A percentile compares a stretch with the other conserved stretches of the same genome.
Conservation (phyloP, 2,888 invertebrate genomes). For the Dichetophora obliterata region DNA sequence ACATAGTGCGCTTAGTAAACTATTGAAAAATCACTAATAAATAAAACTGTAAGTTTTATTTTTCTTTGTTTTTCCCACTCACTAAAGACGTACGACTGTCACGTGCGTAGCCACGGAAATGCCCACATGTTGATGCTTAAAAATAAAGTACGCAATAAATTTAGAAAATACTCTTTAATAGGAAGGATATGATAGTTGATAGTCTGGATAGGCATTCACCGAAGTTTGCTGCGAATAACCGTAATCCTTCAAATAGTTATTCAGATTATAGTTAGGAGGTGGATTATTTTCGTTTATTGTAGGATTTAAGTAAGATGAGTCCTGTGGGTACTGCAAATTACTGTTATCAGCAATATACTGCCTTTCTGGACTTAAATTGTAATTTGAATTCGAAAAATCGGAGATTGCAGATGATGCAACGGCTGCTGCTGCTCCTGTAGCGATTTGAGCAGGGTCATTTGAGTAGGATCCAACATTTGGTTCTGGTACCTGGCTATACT, state of each 20-base stretch:
- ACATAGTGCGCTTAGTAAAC: no score
- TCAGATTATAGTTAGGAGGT: not conserved
- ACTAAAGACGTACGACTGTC: no score
- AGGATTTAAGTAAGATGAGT: not conserved
- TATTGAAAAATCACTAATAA: no score
- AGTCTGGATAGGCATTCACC: not conserved
- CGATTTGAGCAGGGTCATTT: no score
- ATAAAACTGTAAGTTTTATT: no score
- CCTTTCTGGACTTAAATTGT: not conserved
- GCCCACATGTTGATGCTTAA: no score
- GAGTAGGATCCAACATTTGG: not conserved
- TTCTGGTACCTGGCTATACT: not conserved
- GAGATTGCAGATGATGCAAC: not conserved
- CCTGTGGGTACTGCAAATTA: not conserved
- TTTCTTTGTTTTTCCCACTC: no score
- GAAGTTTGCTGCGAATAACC: not conserved
- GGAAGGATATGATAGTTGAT: slow-evolving; percentile 1
- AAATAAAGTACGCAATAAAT: no score
- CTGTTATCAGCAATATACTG: not conserved
- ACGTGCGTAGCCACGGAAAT: no score
- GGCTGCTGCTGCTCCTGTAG: not conserved
- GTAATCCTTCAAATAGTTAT: not conserved
- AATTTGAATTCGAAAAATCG: not conserved
- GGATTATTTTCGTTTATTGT: not conserved
- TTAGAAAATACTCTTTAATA: not conserved